Evolutionary conservation across 1,140 invertebrate genomes (phyloP).

Genomic region (Drusus annulatus): DNA sequence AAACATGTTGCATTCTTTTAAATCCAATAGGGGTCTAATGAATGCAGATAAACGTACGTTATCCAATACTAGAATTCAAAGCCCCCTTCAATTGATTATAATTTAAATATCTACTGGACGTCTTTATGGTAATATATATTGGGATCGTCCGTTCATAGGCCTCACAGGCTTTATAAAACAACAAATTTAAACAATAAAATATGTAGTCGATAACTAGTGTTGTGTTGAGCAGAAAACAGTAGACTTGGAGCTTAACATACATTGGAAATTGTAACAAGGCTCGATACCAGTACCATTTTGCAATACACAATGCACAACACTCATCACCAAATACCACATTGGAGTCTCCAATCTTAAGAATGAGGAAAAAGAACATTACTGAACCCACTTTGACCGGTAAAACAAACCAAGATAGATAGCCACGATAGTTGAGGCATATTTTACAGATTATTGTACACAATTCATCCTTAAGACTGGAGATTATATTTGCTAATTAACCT

Average conservation of each 20-base stretch:
- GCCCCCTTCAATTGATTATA: slow-evolving; percentile 45
- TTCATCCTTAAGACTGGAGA: slow-evolving; percentile 42
- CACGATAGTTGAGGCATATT: background rate
- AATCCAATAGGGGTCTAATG: background rate
- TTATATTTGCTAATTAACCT: slow-evolving; percentile 48
- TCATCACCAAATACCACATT: slow-evolving; percentile 27
- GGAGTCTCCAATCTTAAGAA: slow-evolving; percentile 37
- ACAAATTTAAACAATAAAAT: slow-evolving; percentile 52
- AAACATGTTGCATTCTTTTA: too few species aligned
- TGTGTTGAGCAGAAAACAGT: slow-evolving; percentile 6
- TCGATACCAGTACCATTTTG: background rate
- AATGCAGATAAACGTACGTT: background rate
- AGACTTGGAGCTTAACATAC: background rate
- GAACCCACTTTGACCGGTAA: background rate
- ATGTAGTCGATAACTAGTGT: slow-evolving; percentile 36
- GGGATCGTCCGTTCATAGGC: slow-evolving; percentile 57
- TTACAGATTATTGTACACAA: slow-evolving; percentile 1
- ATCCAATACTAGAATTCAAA: slow-evolving; percentile 45
- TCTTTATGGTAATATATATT: slow-evolving; percentile 60
- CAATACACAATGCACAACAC: background rate
- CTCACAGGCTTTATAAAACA: slow-evolving; percentile 54
- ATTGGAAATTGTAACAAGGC: background rate
- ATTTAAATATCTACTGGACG: slow-evolving; percentile 57
- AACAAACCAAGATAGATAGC: background rate
- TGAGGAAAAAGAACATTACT: background rate